Evolutionary conservation across 2,888 invertebrate genomes (phyloP).

Genomic region (Ferdinandea cuprea): DNA sequence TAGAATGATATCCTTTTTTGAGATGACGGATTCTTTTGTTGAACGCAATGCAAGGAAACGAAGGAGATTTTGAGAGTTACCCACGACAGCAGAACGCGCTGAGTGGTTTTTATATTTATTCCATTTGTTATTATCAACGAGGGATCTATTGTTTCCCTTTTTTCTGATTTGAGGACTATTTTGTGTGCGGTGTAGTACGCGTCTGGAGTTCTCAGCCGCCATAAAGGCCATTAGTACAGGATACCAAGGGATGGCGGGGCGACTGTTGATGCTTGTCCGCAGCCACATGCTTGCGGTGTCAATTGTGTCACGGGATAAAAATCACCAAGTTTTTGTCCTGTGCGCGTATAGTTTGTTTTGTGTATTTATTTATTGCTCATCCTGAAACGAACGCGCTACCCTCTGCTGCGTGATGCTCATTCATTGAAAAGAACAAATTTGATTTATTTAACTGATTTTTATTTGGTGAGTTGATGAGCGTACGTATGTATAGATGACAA

Average conservation of each 20-base stretch:
- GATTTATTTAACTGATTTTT: slow-evolving; percentile 64
- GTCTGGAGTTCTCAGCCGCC: slow-evolving; percentile 34
- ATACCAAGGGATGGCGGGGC: slow-evolving; percentile 56
- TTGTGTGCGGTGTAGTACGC: slow-evolving; percentile 42
- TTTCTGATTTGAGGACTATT: slow-evolving; percentile 57
- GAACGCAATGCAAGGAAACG: slow-evolving; percentile 60
- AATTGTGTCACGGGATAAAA: slow-evolving; percentile 75
- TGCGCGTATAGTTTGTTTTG: slow-evolving; percentile 65
- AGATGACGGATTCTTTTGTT: slow-evolving; percentile 72
- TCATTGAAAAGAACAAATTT: slow-evolving; percentile 71
- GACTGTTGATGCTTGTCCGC: slow-evolving; percentile 57
- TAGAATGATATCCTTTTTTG: slow-evolving; percentile 62
- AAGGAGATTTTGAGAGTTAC: slow-evolving; percentile 41
- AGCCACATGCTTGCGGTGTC: slow-evolving; percentile 72
- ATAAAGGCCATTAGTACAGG: slow-evolving; percentile 63
- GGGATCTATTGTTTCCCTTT: slow-evolving; percentile 73
- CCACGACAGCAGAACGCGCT: slow-evolving; percentile 25
- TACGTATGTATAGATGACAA: not conserved
- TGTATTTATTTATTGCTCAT: slow-evolving; percentile 60
- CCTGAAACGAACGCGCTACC: slow-evolving; percentile 28
- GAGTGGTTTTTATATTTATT: slow-evolving; percentile 73
- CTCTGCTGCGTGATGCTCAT: slow-evolving; percentile 53
- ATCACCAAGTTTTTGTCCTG: slow-evolving; percentile 64
- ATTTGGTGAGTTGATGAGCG: slow-evolving; percentile 33
- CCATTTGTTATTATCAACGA: slow-evolving; percentile 71